Evolutionary conservation across 2,113 vertebrate genomes (phyloP), one percentile per base, ranked within the genome.

Genomic region (Verasper variegatus): DNA sequence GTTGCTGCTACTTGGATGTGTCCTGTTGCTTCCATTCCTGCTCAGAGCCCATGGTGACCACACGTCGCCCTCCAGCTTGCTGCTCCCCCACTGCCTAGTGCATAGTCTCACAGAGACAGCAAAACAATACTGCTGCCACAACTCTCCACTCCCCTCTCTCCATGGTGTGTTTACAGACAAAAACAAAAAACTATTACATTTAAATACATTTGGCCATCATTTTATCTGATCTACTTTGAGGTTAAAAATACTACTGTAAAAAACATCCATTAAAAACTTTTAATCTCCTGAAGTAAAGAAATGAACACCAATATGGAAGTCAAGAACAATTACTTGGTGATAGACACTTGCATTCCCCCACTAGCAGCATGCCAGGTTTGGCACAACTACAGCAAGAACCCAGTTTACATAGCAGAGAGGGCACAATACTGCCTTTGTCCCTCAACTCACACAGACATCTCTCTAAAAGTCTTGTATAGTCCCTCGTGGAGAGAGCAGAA

Each of bases 41-140:
- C 60, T 56, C 66, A 58, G 65, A 83, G 71, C 62, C 93, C 93
- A 84, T 92, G 92, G 92, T 82, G 88, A 93, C 92, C 86, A 92
- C 90, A 88, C 81, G 75, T 89, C 80, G 70, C 68, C 59, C 57
- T 31, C 42, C 69, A 27, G 57, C 71, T 71, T 40, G 24, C 70
- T 52, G 55, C 82, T 63, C 81, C 65, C 67, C 83, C 68, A 1
- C 72, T 71, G 81, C 76, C 86, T 65, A 66, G 80, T 78, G 69
- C 55, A 76, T 58, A 71, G 68, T 80, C 71, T 86, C 83, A 80
- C 60, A 54, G 51, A 82, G 62, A 92, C 72, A 88, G 68, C 74
- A 74, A 56, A 68, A 80, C 78, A 82, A 74, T 68, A 63, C 76
- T 4, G 51, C 76, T 58, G 80, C 81, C 67, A 67, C 73, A 57